A percentile compares a stretch with the other conserved stretches of the same genome.
Evolutionary conservation across 2,888 invertebrate species (phyloP).

Genomic region (Nephrotoma guestfalica): DNA sequence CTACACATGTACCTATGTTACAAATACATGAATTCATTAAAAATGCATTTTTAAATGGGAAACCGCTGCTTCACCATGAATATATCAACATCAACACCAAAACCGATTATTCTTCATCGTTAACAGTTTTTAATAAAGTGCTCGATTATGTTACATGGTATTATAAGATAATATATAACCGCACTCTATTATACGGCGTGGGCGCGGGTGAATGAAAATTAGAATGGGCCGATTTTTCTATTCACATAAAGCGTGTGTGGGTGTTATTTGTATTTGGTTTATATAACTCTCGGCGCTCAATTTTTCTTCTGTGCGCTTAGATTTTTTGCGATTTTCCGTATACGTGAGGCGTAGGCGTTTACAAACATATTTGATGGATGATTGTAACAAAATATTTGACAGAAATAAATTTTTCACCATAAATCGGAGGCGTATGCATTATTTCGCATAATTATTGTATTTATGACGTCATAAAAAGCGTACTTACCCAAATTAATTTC

Average conservation of each 20-base stretch:
- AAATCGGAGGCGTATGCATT: background rate
- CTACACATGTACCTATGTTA: too few species aligned
- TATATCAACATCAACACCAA: background rate
- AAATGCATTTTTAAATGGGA: background rate
- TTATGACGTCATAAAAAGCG: background rate
- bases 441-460: background rate
- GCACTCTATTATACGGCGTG: background rate
- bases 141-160: background rate
- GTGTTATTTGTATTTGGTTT: background rate
- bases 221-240: background rate
- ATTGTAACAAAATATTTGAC: background rate
- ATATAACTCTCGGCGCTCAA: background rate
- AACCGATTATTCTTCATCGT: background rate
- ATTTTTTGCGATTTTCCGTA: background rate
- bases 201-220: background rate
- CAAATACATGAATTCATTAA: background rate
- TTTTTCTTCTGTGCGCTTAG: background rate
- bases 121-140: background rate
- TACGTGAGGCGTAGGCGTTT: background rate
- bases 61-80: background rate
- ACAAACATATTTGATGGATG: background rate
- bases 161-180: background rate
- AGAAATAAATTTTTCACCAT: background rate
- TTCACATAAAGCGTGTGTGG: background rate
- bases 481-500: background rate